A percentile compares a stretch with the other conserved stretches of the same genome.
Evolutionary conservation across 2,888 invertebrate genomes (phyloP).

Genomic region (Colostygia pectinataria): DNA sequence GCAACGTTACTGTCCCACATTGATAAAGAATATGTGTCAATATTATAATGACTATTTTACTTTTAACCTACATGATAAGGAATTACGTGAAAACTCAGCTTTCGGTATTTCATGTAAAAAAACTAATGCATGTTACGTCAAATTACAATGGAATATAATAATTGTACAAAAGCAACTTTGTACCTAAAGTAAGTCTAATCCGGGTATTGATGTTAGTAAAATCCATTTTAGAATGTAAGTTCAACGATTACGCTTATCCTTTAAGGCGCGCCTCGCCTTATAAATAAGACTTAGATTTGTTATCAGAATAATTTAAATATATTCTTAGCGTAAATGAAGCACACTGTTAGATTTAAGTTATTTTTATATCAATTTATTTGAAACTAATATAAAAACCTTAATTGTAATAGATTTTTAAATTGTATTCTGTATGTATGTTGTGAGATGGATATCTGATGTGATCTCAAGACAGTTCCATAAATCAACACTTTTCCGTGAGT

Average conservation of each 20-base stretch:
- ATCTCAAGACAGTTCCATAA: slow-evolving; percentile 65
- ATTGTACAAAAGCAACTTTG: slow-evolving; percentile 24
- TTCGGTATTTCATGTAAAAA: slow-evolving; percentile 5
- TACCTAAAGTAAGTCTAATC: slow-evolving; percentile 30
- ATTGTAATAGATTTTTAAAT: slow-evolving; percentile 57
- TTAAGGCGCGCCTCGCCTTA: slow-evolving; percentile 67
- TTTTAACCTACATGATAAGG: slow-evolving; percentile 13
- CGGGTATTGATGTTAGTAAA: slow-evolving; percentile 56
- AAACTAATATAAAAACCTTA: slow-evolving; percentile 64
- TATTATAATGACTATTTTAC: slow-evolving; percentile 20
- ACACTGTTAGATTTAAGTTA: slow-evolving; percentile 67
- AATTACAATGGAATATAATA: slow-evolving; percentile 15
- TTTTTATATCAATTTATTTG: slow-evolving; percentile 76
- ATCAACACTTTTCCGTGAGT: slow-evolving; percentile 31
- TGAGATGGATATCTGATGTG: slow-evolving; percentile 43
- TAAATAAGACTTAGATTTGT: slow-evolving; percentile 76
- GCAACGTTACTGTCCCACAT: slow-evolving; percentile 24
- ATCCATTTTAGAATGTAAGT: slow-evolving; percentile 65
- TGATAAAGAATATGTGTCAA: slow-evolving; percentile 28
- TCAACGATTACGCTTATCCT: slow-evolving; percentile 78
- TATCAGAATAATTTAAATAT: slow-evolving; percentile 69
- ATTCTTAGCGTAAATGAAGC: slow-evolving; percentile 46
- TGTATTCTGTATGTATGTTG: slow-evolving; percentile 60
- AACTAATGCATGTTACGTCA: slow-evolving; percentile 7
- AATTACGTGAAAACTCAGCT: slow-evolving; percentile 9